These are phyloP conservation scores for Phenganax subtilis DNA, from an alignment of 92 coral and sea anemone species.

Conservation along the genomic window DNA sequence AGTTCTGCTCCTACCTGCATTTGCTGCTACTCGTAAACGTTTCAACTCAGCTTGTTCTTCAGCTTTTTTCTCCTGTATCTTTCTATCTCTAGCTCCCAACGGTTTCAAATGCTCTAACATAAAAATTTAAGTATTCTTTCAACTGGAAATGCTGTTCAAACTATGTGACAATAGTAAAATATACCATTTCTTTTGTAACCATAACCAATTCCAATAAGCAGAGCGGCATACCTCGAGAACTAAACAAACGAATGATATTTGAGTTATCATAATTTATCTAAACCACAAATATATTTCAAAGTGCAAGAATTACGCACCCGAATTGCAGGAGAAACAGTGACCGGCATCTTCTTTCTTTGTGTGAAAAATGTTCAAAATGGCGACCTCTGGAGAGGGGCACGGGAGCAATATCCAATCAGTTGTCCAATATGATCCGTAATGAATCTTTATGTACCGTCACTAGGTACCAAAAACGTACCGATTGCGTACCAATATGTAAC, in stretches of 20 bases:
- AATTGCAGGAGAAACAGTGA: constrained; percentile 71
- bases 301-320: constrained; percentile 46
- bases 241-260: constrained; percentile 19
- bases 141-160: not conserved
- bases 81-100: constrained; percentile 35
- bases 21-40: constrained; percentile 25
- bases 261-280: not conserved
- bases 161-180: constrained; percentile 4
- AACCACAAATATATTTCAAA: not conserved
- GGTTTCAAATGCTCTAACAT: constrained; percentile 35
- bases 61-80: constrained; percentile 28
- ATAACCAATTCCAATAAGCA: constrained; percentile 78
- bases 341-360: constrained; percentile 66
- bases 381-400: constrained; percentile 9
- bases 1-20: constrained; percentile 6
- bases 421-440: too few species aligned
- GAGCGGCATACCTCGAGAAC: constrained; percentile 96
- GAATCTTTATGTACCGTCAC: too few species aligned
- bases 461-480: too few species aligned
- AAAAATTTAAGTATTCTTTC: not conserved
- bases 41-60: constrained; percentile 43
- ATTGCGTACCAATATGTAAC: too few species aligned
- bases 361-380: constrained; percentile 24
- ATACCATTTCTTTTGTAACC: constrained; percentile 97
- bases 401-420: not conserved